phyloP scores from a whole-genome alignment of 2,888 invertebrate species.

The Lithophane semibrunnea region DNA sequence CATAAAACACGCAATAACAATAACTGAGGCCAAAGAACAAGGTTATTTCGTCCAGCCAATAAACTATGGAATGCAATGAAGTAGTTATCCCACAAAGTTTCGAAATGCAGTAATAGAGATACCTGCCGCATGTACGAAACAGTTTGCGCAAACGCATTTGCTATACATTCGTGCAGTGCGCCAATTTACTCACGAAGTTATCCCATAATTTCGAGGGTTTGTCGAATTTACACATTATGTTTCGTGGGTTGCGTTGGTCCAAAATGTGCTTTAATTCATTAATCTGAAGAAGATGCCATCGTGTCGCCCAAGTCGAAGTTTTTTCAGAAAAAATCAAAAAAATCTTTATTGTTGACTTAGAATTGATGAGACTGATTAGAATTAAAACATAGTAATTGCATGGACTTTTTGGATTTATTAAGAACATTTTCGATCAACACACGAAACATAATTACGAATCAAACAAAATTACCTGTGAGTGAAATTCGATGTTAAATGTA shows the following conservation, averaged over 20 bases:
- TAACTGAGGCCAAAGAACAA: neutral
- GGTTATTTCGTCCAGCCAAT: neutral
- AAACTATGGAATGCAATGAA: constrained; percentile 41
- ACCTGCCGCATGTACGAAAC: constrained; percentile 26
- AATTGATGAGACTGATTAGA: neutral
- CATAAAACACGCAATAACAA: constrained; percentile 60
- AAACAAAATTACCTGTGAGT: neutral
- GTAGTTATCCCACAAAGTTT: constrained; percentile 65
- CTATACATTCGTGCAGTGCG: constrained; percentile 28
- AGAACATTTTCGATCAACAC: neutral
- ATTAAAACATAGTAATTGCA: neutral
- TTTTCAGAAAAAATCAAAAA: neutral
- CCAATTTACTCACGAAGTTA: constrained; percentile 17
- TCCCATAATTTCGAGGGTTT: neutral
- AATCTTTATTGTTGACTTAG: neutral
- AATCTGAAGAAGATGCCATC: neutral
- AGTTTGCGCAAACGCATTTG: no score
- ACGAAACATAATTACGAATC: neutral
- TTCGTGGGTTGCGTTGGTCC: neutral
- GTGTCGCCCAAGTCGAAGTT: neutral
- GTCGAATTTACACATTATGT: neutral
- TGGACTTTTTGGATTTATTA: no score
- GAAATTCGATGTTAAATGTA: constrained; percentile 5
- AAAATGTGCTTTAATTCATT: neutral
- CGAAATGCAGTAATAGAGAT: constrained; percentile 46